Evolutionary conservation across 53 echinoderm and acorn worm genomes (phyloP).

Genomic region (Hippasteria phrygiana): DNA sequence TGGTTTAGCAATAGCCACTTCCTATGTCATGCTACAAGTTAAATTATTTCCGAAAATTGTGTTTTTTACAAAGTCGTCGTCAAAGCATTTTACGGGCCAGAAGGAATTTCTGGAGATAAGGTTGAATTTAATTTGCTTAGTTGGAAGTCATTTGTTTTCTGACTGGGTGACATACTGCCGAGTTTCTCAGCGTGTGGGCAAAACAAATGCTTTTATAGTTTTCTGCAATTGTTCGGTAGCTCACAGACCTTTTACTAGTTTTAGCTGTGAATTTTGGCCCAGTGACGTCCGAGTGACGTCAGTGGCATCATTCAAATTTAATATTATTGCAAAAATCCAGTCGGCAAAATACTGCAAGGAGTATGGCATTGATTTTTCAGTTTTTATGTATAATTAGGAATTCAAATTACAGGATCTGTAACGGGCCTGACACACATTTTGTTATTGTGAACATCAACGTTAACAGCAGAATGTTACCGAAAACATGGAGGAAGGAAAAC

Average conservation of each 20-base stretch:
- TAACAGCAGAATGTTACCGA: no score
- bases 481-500: no score
- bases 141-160: not conserved
- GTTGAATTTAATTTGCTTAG: not conserved
- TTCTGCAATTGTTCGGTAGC: not conserved
- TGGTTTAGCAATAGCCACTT: not conserved
- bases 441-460: no score
- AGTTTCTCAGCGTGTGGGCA: not conserved
- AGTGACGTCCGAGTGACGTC: no score
- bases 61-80: not conserved
- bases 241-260: not conserved
- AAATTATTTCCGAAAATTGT: not conserved
- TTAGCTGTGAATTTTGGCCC: no score
- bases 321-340: no score
- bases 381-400: no score
- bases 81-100: not conserved
- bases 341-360: no score
- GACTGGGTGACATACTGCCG: not conserved
- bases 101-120: not conserved
- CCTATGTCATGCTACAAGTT: not conserved
- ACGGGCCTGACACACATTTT: no score
- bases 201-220: slow-evolving; percentile 4
- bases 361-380: no score
- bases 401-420: no score
- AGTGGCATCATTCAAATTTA: no score